Base-by-base conservation (phyloP, 2,113 vertebrate genomes). In the Campylomormyrus numenius region DNA sequence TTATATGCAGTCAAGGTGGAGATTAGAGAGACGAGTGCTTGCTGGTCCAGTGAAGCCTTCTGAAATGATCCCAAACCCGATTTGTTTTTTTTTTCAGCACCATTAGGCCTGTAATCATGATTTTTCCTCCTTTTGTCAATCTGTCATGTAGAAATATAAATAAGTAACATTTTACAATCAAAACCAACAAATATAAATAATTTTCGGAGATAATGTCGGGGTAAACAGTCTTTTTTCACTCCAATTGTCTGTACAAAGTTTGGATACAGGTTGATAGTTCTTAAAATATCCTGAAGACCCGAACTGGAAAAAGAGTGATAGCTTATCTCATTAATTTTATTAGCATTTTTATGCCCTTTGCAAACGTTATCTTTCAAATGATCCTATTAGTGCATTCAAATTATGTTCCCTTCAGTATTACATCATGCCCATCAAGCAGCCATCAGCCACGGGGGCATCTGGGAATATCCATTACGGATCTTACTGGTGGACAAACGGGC, bases 1-100 rank as follows among this genome's bases (percentile, higher is more conserved):
- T 56, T 87, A 87, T 87, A 87, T 87, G 85, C 85, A 87, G 85
- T 87, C 27, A 87, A 8, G 85, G 85, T 24, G 31, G 27, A 56
- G 85, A 87, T 53, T 50, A 87, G 49, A 15, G 85, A 87, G 17
- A 52, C 2, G 24, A 53, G 11, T 17, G 31, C 31, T 39, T 17
- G 27, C 21, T 53, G 49, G 50, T 35, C 49, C 50, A 27, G 11
- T 35, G 85, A 19, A 31, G 27, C 49, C 11, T 39, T 87, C 49
- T 56, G 27, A 52, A 87, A 27, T 27, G 17, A 87, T 53, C 85
- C 5, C 50, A 35, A 53, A 35, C 85, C n/a, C 1, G 50, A 87
- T 53, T 87, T 53, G 9, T 87, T 87, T 17, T 48, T 52, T 27
- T 15, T 53, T 56, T 42, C 13, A 19, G n/a, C 31, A 27, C 50